A percentile compares a stretch with the other conserved stretches of the same genome.
phyloP scores from a whole-genome alignment of 2,797 vertebrate genomes.

The Dryobates pubescens region DNA sequence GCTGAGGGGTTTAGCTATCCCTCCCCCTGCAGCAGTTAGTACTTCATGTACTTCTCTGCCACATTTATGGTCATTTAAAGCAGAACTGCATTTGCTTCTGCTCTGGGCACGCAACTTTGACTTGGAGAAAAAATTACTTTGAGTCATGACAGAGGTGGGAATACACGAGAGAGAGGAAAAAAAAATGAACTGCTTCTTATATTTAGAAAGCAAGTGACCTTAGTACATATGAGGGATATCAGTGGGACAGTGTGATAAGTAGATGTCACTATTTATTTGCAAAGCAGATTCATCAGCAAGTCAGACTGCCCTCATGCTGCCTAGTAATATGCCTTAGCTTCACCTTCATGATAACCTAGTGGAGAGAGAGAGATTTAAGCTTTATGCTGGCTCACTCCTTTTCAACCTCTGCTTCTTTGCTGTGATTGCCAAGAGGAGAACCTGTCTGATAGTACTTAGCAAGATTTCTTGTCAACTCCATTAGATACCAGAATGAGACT shows the following conservation, averaged over 20 bases:
- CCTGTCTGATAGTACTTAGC: not conserved
- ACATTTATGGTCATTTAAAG: not conserved
- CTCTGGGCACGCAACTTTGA: accelerated
- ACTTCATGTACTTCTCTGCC: not conserved
- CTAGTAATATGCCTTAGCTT: not conserved
- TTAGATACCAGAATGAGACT: not conserved
- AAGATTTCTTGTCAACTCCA: not conserved
- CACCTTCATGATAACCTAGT: not conserved
- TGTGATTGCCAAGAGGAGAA: not conserved
- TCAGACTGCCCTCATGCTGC: not conserved
- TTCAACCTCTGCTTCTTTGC: not conserved
- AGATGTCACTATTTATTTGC: not conserved
- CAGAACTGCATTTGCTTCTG: not conserved
- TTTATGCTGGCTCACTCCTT: not conserved
- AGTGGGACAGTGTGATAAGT: not conserved
- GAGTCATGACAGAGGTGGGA: not conserved
- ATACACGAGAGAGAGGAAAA: not conserved
- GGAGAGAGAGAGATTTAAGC: not conserved
- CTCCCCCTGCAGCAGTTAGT: not conserved
- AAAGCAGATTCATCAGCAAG: not conserved
- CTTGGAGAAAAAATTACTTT: not conserved
- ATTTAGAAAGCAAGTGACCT: not conserved
- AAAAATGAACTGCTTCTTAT: not conserved
- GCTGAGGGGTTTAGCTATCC: not conserved
- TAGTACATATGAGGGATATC: not conserved